phyloP scores from a whole-genome alignment of 2,113 vertebrate species.

The Origma solitaria region DNA sequence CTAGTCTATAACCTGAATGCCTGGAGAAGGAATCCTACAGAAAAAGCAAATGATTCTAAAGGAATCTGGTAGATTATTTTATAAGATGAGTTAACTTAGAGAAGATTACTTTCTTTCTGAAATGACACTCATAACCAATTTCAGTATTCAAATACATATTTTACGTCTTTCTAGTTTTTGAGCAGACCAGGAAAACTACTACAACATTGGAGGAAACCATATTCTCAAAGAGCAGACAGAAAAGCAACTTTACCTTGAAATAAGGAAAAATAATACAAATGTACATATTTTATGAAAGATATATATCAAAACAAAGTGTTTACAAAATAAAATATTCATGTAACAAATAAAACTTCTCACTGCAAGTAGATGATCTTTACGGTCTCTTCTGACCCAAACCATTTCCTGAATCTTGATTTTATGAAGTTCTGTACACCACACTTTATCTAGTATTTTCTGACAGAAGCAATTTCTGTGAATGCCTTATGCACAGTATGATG shows the following conservation, averaged over 20 bases:
- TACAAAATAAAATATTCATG: neutral
- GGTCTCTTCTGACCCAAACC: neutral
- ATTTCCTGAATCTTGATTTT: neutral
- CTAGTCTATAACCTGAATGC: neutral
- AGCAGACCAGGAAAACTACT: neutral
- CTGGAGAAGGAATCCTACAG: neutral
- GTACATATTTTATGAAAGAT: accelerated
- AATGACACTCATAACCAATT: neutral
- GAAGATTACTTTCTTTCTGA: neutral
- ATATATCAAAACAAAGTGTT: neutral
- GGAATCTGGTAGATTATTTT: neutral
- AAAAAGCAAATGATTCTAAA: neutral
- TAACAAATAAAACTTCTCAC: neutral
- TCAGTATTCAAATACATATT: neutral
- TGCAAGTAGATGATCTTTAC: neutral
- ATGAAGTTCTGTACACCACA: neutral
- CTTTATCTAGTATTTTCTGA: neutral
- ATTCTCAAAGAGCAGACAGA: neutral
- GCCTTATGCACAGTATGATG: neutral
- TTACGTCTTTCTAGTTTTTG: neutral
- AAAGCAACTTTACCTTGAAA: neutral
- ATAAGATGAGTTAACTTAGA: neutral
- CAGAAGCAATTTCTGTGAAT: neutral
- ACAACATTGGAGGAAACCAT: accelerated
- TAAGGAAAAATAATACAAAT: neutral